Evolutionary conservation across 2,113 vertebrate genomes (phyloP).

Genomic region (Epinephelus moara): DNA sequence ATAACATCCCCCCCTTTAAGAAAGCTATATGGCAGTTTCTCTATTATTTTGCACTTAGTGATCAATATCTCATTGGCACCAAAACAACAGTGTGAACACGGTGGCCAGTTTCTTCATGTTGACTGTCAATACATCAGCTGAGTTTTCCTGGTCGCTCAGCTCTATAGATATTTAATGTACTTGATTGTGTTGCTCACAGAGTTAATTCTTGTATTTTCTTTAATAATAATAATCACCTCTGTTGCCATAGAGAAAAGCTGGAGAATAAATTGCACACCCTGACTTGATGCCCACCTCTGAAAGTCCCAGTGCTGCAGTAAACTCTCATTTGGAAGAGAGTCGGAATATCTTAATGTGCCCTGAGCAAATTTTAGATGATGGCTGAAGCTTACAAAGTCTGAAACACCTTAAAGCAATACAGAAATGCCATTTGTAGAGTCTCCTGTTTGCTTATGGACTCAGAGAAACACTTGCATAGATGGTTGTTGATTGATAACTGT

Average conservation of each 20-base stretch:
- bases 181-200: constrained; percentile 11
- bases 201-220: constrained; percentile 7
- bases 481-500: neutral
- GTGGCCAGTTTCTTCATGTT: neutral
- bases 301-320: neutral
- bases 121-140: neutral
- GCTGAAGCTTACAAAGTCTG: neutral
- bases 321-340: neutral
- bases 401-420: neutral
- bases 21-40: neutral
- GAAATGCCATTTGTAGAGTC: neutral
- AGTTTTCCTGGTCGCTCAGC: neutral
- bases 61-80: constrained; percentile 1
- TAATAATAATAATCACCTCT: constrained; percentile 10
- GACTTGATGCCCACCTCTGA: constrained; percentile 22
- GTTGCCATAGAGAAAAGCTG: constrained; percentile 32
- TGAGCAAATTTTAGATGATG: neutral
- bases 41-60: neutral
- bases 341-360: neutral
- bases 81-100: neutral
- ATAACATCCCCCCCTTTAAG: neutral
- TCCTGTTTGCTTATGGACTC: neutral
- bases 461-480: neutral
- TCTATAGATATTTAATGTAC: neutral
- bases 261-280: neutral